Conservation (phyloP, 2,888 invertebrate genomes). For the Meiosimyza platycephala region DNA sequence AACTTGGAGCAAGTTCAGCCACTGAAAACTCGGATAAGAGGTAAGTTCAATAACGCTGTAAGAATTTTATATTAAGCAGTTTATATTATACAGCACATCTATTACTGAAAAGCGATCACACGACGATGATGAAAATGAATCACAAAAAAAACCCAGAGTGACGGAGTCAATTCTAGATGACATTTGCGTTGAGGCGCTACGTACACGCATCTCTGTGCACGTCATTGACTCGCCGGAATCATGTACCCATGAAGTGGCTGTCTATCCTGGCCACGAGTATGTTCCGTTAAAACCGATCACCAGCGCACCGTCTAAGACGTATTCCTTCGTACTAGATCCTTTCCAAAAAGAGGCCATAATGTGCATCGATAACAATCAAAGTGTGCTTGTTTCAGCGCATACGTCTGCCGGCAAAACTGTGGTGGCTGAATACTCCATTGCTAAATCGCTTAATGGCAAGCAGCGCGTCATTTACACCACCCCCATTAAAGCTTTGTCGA, state of each 20-base stretch:
- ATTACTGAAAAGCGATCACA: conserved; percentile 42
- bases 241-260: conserved; percentile 96
- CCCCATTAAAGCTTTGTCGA: conserved; percentile 98
- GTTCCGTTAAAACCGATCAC: conserved; percentile 71
- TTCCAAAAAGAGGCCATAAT: conserved; percentile 97
- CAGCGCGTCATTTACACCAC: conserved; percentile 99
- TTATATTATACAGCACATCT: conserved; percentile 24
- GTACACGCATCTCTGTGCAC: conserved; percentile 87
- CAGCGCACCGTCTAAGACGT: conserved; percentile 87
- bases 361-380: conserved; percentile 98
- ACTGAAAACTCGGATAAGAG: conserved; percentile 4
- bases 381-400: conserved; percentile 98
- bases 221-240: conserved; percentile 90
- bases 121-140: conserved; percentile 35
- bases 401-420: conserved; percentile 99
- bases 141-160: conserved; percentile 49
- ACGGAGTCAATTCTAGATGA: conserved; percentile 62
- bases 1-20: background rate
- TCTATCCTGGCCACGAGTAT: conserved; percentile 89
- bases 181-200: conserved; percentile 78
- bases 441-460: conserved; percentile 90
- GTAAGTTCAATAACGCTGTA: background rate
- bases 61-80: background rate
- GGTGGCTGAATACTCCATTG: conserved; percentile 97
- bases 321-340: conserved; percentile 94